Evolutionary conservation across 2,113 vertebrate genomes (phyloP), one percentile per base, ranked within the genome.

Genomic region (Cyprinodon brontotheroides): DNA sequence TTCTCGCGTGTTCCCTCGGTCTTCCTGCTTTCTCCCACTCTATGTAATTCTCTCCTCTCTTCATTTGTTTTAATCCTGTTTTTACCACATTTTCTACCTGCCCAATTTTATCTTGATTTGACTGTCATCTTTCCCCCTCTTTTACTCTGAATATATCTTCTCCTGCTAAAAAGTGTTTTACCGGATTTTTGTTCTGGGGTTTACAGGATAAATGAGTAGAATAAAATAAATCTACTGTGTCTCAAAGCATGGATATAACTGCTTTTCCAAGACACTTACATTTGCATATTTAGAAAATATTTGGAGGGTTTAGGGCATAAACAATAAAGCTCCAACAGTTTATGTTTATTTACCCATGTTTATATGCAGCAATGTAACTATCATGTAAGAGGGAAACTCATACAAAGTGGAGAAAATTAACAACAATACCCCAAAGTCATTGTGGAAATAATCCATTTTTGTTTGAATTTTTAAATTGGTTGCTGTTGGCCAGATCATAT

Each of bases 1-100:
- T 74, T 82, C 85, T 86, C 86, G 77, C 87, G 75, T 74, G 80
- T 80, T 78, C 81, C 82, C 72, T 74, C 37, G 3, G 66, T 73
- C 72, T 77, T 43, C 65, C 40, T 57, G 60, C 70, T 63, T 57
- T 68, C 74, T 75, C 73, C 64, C 59, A 43, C 63, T 48, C 61
- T 63, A 40, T 66, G 36, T 61, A 37, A 45, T 40, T 36, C 74
- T 36, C 67, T 29, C n/a, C n/a, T 6, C 47, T 22, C 53, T 70
- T 47, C 1, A 59, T 65, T 78, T 65, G 40, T 36, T 39, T 75
- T 77, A 65, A 43, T 36, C 36, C 65, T 62, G 66, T 59, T 47
- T 38, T 47, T 20, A 36, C 45, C 64, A 41, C 5, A 63, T 70
- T 70, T 29, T 60, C 11, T 45, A 78, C 36, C 50, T 60, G 68